Evolutionary conservation across 2,888 invertebrate genomes (phyloP).

Genomic region (Napeogenes inachia): DNA sequence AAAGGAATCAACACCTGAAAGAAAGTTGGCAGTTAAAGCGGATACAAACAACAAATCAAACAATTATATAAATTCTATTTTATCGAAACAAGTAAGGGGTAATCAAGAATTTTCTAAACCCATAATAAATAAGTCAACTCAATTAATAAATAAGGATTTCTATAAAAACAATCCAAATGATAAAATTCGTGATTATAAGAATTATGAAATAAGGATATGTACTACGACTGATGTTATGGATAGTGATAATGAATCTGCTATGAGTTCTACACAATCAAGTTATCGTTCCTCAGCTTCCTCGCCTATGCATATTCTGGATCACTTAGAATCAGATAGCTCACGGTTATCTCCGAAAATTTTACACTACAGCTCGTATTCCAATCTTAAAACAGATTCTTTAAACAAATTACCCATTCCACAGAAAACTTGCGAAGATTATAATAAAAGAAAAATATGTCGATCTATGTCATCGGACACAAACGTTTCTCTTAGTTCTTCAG

Average conservation of each 20-base stretch:
- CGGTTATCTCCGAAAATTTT: conserved; percentile 69
- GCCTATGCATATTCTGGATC: conserved; percentile 82
- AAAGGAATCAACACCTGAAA: conserved; percentile 71
- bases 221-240: conserved; percentile 78
- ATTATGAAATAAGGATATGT: conserved; percentile 67
- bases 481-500: conserved; percentile 82
- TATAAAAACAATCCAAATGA: conserved; percentile 53
- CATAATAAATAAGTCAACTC: conserved; percentile 38
- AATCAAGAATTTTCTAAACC: conserved; percentile 41
- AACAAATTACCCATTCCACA: conserved; percentile 51
- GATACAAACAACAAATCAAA: conserved; percentile 49
- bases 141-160: conserved; percentile 48
- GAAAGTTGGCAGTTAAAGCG: conserved; percentile 54
- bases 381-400: conserved; percentile 65
- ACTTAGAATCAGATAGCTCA: conserved; percentile 75
- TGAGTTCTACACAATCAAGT: conserved; percentile 89
- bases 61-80: conserved; percentile 38
- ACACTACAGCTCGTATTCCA: conserved; percentile 60
- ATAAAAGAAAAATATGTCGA: conserved; percentile 79
- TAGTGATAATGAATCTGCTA: conserved; percentile 92
- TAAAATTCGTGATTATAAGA: conserved; percentile 54
- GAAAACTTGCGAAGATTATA: conserved; percentile 62
- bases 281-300: conserved; percentile 86
- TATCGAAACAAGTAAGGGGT: conserved; percentile 40
- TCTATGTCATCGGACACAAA: conserved; percentile 85